Evolutionary conservation across 2,888 invertebrate genomes (phyloP), one percentile per base, ranked within the genome.

Genomic region (Heliconius erato): DNA sequence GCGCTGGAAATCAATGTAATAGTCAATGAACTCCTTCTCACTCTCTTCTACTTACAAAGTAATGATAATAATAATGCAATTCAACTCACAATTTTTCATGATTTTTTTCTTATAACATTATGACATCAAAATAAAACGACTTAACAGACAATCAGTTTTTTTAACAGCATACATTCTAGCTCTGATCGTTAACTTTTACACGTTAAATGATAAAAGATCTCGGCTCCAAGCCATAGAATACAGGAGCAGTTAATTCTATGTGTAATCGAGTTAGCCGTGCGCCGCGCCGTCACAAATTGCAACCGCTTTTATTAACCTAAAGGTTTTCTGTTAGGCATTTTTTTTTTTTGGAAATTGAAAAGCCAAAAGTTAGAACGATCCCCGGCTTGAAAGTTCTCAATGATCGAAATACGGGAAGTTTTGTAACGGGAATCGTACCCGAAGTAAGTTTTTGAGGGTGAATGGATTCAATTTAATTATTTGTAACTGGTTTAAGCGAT

Each of bases 221-320:
- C 79, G 32, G 35, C 35, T 68, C 59, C 63, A 71, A 59, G 28
- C 84, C 80, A 67, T 80, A 76, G 80, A 28, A 49, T 12, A 49
- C 67, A 28, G 49, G 71, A 79, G 79, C 68, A 77, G 85, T 84
- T 85, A 85, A 85, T 86, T 86, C 83, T 72, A 79, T 82, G 77
- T 81, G 84, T 87, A 87, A 86, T 86, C 83, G 85, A 87, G 84
- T 87, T 86, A 71, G 67, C 80, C 72, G 78, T 44, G 79, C 80
- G 72, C 79, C 77, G 77, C 71, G 23, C 54, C 23, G 54, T 79
- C 72, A 67, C 77, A 84, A 84, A 84, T 82, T 84, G 74, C 81
- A 82, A 82, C 79, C 81, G 23, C 59, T 71, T 82, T 77, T 78
- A 83, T 84, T 84, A 82, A 80, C 71, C 44, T 79, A 80, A 69